Percentiles rank a stretch among this genome's conserved stretches.
phyloP scores from a whole-genome alignment of 2,888 invertebrate species.

The Siphlonurus alternatus region DNA sequence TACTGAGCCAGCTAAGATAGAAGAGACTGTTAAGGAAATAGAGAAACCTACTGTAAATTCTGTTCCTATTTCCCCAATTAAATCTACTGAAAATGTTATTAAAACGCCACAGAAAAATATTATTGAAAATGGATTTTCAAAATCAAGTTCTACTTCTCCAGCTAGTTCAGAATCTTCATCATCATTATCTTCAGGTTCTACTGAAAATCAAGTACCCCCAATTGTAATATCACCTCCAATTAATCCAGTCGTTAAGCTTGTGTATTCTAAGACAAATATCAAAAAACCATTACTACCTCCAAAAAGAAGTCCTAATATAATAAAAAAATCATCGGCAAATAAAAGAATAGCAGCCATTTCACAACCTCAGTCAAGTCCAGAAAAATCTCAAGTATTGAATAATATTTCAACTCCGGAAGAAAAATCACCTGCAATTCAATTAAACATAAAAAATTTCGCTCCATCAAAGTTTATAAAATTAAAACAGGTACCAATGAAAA shows the following conservation, averaged over 20 bases:
- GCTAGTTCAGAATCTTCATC: too few relatives aligned
- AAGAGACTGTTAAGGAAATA: too few relatives aligned
- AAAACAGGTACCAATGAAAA: background rate
- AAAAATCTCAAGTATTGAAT: background rate
- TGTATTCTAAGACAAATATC: background rate
- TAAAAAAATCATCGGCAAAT: background rate
- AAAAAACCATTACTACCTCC: background rate
- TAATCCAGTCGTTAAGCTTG: background rate
- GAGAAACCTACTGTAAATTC: too few relatives aligned
- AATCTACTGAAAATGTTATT: too few relatives aligned
- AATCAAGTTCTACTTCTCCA: too few relatives aligned
- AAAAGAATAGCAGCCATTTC: background rate
- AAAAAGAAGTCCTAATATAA: background rate
- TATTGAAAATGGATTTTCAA: too few relatives aligned
- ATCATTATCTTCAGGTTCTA: too few relatives aligned
- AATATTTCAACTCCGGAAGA: background rate
- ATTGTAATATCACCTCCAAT: background rate
- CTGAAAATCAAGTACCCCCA: too few relatives aligned
- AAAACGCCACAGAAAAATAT: too few relatives aligned
- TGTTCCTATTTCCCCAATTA: too few relatives aligned
- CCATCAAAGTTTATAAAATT: background rate
- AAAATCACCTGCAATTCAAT: background rate
- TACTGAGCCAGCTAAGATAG: too few relatives aligned
- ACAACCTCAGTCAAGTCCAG: too few relatives aligned
- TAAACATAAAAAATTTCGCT: background rate